phyloP scores from a whole-genome alignment of 1,140 invertebrate species.

The Drosophila albomicans region DNA sequence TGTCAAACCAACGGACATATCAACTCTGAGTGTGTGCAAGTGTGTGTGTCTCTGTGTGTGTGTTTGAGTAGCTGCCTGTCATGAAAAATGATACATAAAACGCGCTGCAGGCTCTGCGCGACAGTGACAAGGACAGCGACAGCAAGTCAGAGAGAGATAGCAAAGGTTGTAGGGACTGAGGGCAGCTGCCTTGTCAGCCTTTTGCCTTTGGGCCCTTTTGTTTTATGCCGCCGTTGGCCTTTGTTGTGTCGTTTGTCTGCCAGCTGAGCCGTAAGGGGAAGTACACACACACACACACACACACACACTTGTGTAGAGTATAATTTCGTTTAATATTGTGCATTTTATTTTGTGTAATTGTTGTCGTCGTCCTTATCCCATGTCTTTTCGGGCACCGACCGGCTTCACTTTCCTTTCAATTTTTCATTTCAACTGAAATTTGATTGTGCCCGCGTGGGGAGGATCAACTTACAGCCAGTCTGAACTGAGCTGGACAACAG shows the following conservation, averaged over 20 bases:
- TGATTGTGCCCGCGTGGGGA: conserved; percentile 46
- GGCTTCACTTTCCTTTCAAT: conserved; percentile 71
- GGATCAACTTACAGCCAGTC: conserved; percentile 64
- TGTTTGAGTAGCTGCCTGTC: conserved; percentile 59
- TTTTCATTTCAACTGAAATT: conserved; percentile 63
- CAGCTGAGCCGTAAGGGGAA: conserved; percentile 45
- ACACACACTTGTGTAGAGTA: conserved; percentile 45
- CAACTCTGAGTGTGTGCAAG: conserved; percentile 19
- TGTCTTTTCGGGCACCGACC: conserved; percentile 16
- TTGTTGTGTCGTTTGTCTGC: conserved; percentile 67
- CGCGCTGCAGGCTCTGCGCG: conserved; percentile 43
- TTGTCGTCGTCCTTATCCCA: conserved; percentile 53
- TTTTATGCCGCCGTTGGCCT: conserved; percentile 79
- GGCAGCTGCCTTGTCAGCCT: conserved; percentile 75
- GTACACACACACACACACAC: conserved; percentile 13
- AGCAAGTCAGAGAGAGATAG: not conserved
- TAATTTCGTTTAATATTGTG: conserved; percentile 83
- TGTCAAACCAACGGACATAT: conserved; percentile 59
- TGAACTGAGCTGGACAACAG: conserved; percentile 27
- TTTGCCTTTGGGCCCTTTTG: conserved; percentile 73
- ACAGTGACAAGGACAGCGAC: conserved; percentile 12
- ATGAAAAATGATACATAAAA: conserved; percentile 80
- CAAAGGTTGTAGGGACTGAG: conserved; percentile 21
- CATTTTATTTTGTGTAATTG: conserved; percentile 83
- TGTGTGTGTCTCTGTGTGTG: not conserved